Evolutionary conservation across 2,797 vertebrate species (phyloP).

Genomic region (Miichthys miiuy): DNA sequence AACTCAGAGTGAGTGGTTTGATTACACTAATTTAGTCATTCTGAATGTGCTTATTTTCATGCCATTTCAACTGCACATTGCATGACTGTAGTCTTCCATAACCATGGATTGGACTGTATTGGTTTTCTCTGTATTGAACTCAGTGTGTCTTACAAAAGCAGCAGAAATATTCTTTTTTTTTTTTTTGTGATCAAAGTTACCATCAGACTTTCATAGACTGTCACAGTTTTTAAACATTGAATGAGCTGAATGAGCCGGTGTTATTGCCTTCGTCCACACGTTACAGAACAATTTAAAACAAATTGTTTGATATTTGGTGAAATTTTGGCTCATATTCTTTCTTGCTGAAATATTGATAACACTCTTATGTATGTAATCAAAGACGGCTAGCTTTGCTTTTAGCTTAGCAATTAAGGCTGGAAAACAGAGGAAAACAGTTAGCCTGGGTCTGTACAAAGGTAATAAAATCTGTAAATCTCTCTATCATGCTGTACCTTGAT

Average conservation of each 20-base stretch:
- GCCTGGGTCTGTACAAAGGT: background rate
- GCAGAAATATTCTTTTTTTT: background rate
- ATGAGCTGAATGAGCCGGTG: background rate
- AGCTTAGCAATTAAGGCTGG: background rate
- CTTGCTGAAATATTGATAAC: background rate
- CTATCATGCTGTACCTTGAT: too few relatives aligned
- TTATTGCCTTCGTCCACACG: background rate
- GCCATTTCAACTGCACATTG: slow-evolving; percentile 38
- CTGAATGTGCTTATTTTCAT: slow-evolving; percentile 61
- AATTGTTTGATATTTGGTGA: background rate
- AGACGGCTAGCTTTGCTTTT: slow-evolving; percentile 3
- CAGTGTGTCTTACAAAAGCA: slow-evolving; percentile 14
- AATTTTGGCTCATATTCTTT: background rate
- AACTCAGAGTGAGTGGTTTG: slow-evolving; percentile 52
- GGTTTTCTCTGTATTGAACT: slow-evolving; percentile 34
- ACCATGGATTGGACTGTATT: slow-evolving; percentile 35
- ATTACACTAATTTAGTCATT: slow-evolving; percentile 55
- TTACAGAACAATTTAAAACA: background rate
- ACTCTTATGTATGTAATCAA: too few relatives aligned
- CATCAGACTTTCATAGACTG: background rate
- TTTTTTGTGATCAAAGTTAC: background rate
- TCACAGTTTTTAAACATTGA: too few relatives aligned
- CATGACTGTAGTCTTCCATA: slow-evolving; percentile 36
- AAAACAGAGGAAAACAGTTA: background rate
- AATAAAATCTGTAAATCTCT: background rate